Base-by-base conservation (phyloP, 37 sponge, comb jelly and placozoan genomes). In the Beroe ovata region DNA sequence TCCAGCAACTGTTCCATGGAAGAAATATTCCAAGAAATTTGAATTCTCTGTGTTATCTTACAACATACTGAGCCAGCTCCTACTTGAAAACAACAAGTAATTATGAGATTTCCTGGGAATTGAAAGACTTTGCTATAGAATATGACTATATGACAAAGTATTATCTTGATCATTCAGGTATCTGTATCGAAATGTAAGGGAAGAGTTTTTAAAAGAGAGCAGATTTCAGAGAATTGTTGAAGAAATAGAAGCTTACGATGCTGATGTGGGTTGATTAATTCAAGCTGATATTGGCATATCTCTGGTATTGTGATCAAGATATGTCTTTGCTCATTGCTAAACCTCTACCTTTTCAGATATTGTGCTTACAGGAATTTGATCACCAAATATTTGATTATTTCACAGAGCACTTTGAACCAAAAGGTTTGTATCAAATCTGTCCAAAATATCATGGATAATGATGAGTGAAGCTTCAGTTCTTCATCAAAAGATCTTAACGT, bases 71-170 rank as follows among this genome's bases (percentile, higher is more conserved):
- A 42, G 54, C 54, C 84, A 77, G 47, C 22, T 42, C 21, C 84
- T 77, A n/a, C 84, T 77, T 21, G 84, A 77, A 40, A 77, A 77
- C 28, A 77, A 77, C 84, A 77, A 39, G 84, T 71, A 36, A n/a
- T n/a, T n/a, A n/a, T n/a, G n/a, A n/a, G n/a, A n/a, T n/a, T n/a
- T n/a, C n/a, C n/a, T n/a, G n/a, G n/a, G n/a, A n/a, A n/a, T n/a
- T n/a, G n/a, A n/a, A n/a, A n/a, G n/a, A n/a, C n/a, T n/a, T n/a
- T n/a, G n/a, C n/a, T n/a, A n/a, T n/a, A n/a, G n/a, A n/a, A n/a
- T n/a, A n/a, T n/a, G n/a, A n/a, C n/a, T n/a, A n/a, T n/a, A n/a
- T n/a, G n/a, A n/a, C n/a, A n/a, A n/a, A n/a, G n/a, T n/a, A n/a
- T n/a, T n/a, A n/a, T n/a, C n/a, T n/a, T n/a, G n/a, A n/a, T n/a